phyloP scores from a whole-genome alignment of 1,140 invertebrate species.

The Tribolium castaneum region DNA sequence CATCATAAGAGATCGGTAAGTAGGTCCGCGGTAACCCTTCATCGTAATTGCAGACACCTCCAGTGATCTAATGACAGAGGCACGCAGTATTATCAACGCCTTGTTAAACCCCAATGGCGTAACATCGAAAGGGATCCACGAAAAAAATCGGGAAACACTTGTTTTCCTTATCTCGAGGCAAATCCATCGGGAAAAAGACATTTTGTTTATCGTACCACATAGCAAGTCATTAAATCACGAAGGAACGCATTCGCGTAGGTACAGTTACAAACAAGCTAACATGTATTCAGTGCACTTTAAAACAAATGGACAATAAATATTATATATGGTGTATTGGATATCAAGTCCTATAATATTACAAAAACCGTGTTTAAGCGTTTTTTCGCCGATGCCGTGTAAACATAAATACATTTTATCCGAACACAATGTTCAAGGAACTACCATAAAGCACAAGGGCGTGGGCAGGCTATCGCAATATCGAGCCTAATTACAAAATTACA shows the following conservation, averaged over 20 bases:
- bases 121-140: slow-evolving; percentile 10
- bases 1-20: slow-evolving; percentile 47
- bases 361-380: slow-evolving; percentile 30
- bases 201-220: slow-evolving; percentile 25
- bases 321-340: slow-evolving; percentile 41
- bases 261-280: slow-evolving; percentile 42
- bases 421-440: background rate
- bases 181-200: background rate
- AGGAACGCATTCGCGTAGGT: slow-evolving; percentile 39
- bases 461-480: background rate
- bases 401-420: slow-evolving; percentile 14
- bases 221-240: slow-evolving; percentile 36
- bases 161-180: background rate
- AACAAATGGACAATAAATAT: slow-evolving; percentile 44
- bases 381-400: slow-evolving; percentile 16
- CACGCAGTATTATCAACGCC: slow-evolving; percentile 46
- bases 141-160: background rate
- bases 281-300: slow-evolving; percentile 43
- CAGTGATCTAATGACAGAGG: slow-evolving; percentile 51
- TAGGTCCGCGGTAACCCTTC: slow-evolving; percentile 41
- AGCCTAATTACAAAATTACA: slow-evolving; percentile 3
- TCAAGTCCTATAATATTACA: slow-evolving; percentile 29
- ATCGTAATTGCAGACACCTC: slow-evolving; percentile 49
- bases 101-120: slow-evolving; percentile 50
- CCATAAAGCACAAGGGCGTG: background rate